Base-by-base conservation (phyloP, 2,888 invertebrate genomes). In the Pandemis cinnamomeana region DNA sequence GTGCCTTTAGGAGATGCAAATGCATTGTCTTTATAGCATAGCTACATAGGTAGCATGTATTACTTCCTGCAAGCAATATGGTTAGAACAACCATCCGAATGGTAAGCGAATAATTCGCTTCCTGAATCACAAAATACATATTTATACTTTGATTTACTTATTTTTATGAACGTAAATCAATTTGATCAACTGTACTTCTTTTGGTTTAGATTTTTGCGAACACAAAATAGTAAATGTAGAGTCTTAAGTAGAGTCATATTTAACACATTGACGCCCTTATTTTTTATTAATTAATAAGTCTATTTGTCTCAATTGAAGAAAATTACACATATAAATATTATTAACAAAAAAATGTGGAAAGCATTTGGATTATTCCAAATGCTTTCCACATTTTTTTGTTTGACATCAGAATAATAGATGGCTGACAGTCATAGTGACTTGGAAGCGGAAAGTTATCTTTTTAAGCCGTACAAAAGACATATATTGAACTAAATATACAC, bases 1-100 rank as follows among this genome's bases (percentile, higher is more conserved):
- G 82, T 76, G 76, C 79, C 76, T 80, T 79, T 76, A 80, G 61
- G 67, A 74, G 67, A 74, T 71, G 70, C 74, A 74, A 82, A 81
- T 78, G 78, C 75, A 75, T 72, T 76, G 73, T 72, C 58, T 77
- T 60, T 68, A 72, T 51, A 48, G 46, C 55, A 41, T 11, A 61
- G 6, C 15, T 42, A 51, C 36, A 44, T 63, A 13, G 41, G 36
- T 20, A 36, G 41, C 0, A 51, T 7, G 58, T 7, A 62, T 53
- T 53, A 48, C 48, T 63, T 68, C 72, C 68, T 63, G 58, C n/a
- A 41, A 7, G 53, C n/a, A 67, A 41, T n/a, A 41, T 15, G 20
- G 27, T 27, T 8, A 58, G 58, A 55, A 58, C 27, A 58, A 27
- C 5, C 20, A 55, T 55, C 20, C 27, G 58, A 27, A 27, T 11